phyloP scores from a whole-genome alignment of 2,888 invertebrate species.

The Dasysyrphus tricinctus region DNA sequence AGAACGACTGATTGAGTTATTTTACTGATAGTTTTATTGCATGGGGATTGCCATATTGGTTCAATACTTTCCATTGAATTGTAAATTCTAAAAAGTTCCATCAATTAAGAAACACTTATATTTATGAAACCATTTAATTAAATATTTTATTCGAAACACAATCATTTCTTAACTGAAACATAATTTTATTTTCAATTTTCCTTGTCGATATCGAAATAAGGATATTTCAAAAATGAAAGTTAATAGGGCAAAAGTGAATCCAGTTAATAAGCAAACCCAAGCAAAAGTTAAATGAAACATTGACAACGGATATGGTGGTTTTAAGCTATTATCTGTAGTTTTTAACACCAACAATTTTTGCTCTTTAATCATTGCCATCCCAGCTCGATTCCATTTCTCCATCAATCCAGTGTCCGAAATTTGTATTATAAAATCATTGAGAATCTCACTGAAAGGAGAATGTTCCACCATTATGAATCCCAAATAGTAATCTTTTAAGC shows the following conservation, averaged over 20 bases:
- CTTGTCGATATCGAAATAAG: background rate
- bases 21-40: no score
- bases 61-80: background rate
- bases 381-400: slow-evolving; percentile 8
- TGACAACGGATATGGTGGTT: slow-evolving; percentile 13
- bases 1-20: no score
- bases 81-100: background rate
- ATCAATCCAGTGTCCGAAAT: background rate
- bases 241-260: background rate
- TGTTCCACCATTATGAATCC: slow-evolving; percentile 13
- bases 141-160: background rate
- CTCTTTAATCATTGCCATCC: background rate
- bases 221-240: slow-evolving; percentile 29
- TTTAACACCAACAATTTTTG: background rate
- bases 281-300: slow-evolving; percentile 32
- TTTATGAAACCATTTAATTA: background rate
- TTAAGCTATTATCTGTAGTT: background rate
- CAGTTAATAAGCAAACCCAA: slow-evolving; percentile 36
- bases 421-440: slow-evolving; percentile 7
- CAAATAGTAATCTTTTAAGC: slow-evolving; percentile 1
- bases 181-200: background rate
- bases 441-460: slow-evolving; percentile 6
- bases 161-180: background rate
- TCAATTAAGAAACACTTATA: background rate
- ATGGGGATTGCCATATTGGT: background rate